phyloP scores from a whole-genome alignment of 2,113 vertebrate genomes.

The Microtus montanus region DNA sequence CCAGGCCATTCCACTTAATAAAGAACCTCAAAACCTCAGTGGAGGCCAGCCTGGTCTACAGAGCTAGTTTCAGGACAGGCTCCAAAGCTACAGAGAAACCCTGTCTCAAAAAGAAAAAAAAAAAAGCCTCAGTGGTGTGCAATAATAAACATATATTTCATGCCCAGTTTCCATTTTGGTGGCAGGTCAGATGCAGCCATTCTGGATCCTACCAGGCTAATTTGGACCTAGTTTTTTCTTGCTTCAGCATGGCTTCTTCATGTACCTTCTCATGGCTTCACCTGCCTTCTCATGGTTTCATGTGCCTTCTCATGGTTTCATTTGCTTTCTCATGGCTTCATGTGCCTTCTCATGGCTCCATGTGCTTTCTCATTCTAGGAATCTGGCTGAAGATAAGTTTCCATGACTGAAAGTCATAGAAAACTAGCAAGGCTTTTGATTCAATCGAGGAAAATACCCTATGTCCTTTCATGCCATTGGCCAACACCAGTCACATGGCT shows the following conservation, averaged over 20 bases:
- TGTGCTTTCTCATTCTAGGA: background rate
- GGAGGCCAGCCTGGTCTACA: too few relatives aligned
- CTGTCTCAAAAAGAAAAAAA: too few relatives aligned
- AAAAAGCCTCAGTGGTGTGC: background rate
- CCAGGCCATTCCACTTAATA: background rate
- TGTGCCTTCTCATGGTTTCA: too few relatives aligned
- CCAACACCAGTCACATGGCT: constrained; percentile 1
- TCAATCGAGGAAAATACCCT: background rate
- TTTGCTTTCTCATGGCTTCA: too few relatives aligned
- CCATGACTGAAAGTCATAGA: background rate
- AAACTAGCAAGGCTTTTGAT: background rate
- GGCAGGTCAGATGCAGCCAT: background rate
- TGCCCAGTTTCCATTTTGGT: background rate
- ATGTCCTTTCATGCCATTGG: background rate
- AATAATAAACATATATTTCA: background rate
- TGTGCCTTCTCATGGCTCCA: too few relatives aligned
- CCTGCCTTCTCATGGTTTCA: too few relatives aligned
- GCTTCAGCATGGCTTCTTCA: background rate
- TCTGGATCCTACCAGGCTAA: background rate
- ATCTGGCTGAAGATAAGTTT: background rate
- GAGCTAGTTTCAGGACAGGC: too few relatives aligned
- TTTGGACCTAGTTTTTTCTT: background rate
- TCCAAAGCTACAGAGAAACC: too few relatives aligned
- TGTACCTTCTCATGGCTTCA: background rate
- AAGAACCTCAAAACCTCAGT: background rate